These are phyloP conservation scores for Acanthiza pusilla DNA, from an alignment of 2,797 vertebrate species.

Conservation along the genomic window DNA sequence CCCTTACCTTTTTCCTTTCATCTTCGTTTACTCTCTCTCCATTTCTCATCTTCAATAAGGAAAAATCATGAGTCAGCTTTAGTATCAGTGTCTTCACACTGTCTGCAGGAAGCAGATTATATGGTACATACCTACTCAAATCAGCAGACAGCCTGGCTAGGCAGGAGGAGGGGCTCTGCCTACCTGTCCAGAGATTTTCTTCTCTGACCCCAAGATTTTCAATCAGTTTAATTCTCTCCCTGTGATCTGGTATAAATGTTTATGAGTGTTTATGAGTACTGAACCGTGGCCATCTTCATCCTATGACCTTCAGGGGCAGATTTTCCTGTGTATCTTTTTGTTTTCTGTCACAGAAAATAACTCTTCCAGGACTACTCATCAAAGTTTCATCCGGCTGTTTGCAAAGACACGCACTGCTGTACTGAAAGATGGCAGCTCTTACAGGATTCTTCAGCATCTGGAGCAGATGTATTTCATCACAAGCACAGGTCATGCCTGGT, in stretches of 20 bases:
- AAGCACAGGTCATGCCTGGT: slow-evolving; percentile 7
- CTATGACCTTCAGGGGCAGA: not conserved
- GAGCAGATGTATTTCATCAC: slow-evolving; percentile 16
- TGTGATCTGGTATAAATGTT: not conserved
- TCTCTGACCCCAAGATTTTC: not conserved
- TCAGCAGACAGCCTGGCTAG: not conserved
- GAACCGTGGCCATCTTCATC: not conserved
- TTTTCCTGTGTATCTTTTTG: not conserved
- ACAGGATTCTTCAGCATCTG: slow-evolving; percentile 11
- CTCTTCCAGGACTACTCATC: not conserved
- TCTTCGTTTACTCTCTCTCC: slow-evolving; percentile 11
- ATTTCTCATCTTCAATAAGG: slow-evolving; percentile 44
- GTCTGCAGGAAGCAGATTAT: slow-evolving; percentile 45
- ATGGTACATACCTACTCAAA: not conserved
- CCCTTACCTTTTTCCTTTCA: slow-evolving; percentile 35
- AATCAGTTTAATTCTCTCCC: not conserved
- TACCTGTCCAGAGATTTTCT: not conserved
- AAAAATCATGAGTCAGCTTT: slow-evolving; percentile 34
- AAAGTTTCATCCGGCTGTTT: not conserved
- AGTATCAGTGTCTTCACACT: not conserved
- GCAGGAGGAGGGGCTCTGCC: slow-evolving; percentile 9
- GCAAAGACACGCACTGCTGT: not conserved
- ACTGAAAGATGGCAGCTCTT: slow-evolving; percentile 35
- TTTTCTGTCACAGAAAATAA: not conserved
- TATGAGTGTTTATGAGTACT: not conserved